A percentile compares a stretch with the other conserved stretches of the same genome.
Evolutionary conservation across 2,797 vertebrate species (phyloP).

Genomic region (Alectoris magna): DNA sequence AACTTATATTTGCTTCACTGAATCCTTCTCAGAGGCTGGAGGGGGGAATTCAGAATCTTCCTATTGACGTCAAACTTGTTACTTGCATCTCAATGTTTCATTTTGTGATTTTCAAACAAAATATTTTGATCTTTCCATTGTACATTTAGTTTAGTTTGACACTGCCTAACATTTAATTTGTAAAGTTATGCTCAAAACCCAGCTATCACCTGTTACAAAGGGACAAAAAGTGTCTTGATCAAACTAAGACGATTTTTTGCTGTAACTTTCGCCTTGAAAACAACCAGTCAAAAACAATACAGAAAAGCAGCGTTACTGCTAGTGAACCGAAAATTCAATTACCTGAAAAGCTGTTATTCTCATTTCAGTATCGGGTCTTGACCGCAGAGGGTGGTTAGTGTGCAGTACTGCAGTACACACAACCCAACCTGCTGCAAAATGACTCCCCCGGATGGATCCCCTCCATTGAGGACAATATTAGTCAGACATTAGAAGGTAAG

Average conservation of each 20-base stretch:
- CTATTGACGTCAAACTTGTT: slow-evolving; percentile 27
- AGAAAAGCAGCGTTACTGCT: background rate
- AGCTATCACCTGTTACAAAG: background rate
- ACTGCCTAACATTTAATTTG: slow-evolving; percentile 14
- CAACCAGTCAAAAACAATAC: background rate
- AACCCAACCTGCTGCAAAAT: background rate
- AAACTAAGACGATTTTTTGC: background rate
- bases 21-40: background rate
- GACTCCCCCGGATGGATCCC: background rate
- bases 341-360: background rate
- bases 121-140: slow-evolving; percentile 36
- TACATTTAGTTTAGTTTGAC: slow-evolving; percentile 10
- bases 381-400: background rate
- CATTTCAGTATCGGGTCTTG: background rate
- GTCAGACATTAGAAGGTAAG: background rate
- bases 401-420: background rate
- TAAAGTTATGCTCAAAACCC: background rate
- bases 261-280: background rate
- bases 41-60: background rate
- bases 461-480: background rate
- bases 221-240: background rate
- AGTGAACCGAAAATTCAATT: slow-evolving; percentile 37
- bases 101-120: slow-evolving; percentile 29
- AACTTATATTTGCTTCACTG: slow-evolving; percentile 26
- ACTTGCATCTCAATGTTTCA: background rate